phyloP scores from a whole-genome alignment of 2,113 vertebrate genomes.

The Callaeas wilsoni region DNA sequence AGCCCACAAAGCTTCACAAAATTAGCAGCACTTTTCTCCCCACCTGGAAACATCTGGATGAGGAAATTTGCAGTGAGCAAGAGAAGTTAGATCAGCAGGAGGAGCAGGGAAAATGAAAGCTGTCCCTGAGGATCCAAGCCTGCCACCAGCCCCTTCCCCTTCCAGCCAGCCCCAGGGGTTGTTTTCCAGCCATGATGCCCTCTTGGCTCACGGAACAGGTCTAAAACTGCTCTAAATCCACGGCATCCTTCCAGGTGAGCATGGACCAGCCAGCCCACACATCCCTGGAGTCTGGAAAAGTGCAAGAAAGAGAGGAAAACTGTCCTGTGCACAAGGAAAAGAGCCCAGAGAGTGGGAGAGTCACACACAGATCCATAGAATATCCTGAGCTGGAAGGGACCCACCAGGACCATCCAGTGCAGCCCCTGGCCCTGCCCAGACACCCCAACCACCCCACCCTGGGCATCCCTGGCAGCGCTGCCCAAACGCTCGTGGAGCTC shows the following conservation, averaged over 20 bases:
- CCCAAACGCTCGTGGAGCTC: background rate
- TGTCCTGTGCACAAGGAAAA: background rate
- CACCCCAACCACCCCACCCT: background rate
- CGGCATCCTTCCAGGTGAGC: background rate
- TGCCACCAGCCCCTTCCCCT: background rate
- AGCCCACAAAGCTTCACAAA: background rate
- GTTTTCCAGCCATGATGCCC: background rate
- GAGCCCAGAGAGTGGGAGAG: background rate
- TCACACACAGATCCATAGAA: background rate
- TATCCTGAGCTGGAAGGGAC: background rate
- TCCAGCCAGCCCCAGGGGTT: background rate
- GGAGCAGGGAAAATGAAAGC: background rate
- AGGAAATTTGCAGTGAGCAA: background rate
- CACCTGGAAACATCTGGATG: background rate
- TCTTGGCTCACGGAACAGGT: background rate
- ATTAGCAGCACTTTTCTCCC: background rate
- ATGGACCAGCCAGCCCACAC: background rate
- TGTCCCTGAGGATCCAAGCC: background rate
- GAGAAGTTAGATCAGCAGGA: background rate
- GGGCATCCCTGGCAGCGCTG: background rate
- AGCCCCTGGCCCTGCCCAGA: background rate
- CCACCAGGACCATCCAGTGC: accelerated
- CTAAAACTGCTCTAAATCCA: background rate
- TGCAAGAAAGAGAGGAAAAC: background rate
- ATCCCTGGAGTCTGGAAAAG: background rate